Percentiles rank a stretch among this genome's conserved stretches.
phyloP scores from a whole-genome alignment of 2,797 vertebrate genomes.

The Enteromius anoplus region DNA sequence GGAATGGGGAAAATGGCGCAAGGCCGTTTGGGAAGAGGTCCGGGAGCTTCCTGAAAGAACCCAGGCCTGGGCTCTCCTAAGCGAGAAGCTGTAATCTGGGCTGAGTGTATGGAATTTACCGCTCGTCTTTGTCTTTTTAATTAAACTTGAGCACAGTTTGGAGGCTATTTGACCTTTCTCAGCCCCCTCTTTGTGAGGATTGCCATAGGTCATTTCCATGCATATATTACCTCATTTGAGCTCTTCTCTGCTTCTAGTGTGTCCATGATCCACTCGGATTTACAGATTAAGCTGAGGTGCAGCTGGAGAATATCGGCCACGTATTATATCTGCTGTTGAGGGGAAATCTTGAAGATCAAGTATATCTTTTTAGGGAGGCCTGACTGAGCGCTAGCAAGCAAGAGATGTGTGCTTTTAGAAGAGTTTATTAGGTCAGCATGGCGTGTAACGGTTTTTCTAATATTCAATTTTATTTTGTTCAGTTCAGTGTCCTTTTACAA shows the following conservation, averaged over 20 bases:
- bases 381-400: background rate
- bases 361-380: slow-evolving; percentile 49
- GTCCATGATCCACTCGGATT: slow-evolving; percentile 69
- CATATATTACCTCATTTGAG: slow-evolving; percentile 74
- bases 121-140: slow-evolving; percentile 80
- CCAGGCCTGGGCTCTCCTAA: slow-evolving; percentile 51
- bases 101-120: slow-evolving; percentile 68
- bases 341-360: slow-evolving; percentile 58
- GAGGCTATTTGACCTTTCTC: slow-evolving; percentile 78
- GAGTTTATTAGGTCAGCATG: background rate
- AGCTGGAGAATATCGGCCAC: slow-evolving; percentile 53
- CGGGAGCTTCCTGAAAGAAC: slow-evolving; percentile 57
- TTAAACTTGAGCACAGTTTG: slow-evolving; percentile 77
- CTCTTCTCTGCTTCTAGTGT: slow-evolving; percentile 47
- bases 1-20: slow-evolving; percentile 64
- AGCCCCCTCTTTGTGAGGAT: slow-evolving; percentile 72
- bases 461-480: slow-evolving; percentile 48
- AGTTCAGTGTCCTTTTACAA: slow-evolving; percentile 41
- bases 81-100: slow-evolving; percentile 62
- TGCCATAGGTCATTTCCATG: slow-evolving; percentile 78
- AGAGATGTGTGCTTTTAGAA: slow-evolving; percentile 19
- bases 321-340: slow-evolving; percentile 64
- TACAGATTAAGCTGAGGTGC: slow-evolving; percentile 70
- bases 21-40: slow-evolving; percentile 68
- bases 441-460: slow-evolving; percentile 14